Percentiles rank a stretch among this genome's conserved stretches.
phyloP scores from a whole-genome alignment of 2,888 invertebrate species.

The Xanthorhoe spadicearia region DNA sequence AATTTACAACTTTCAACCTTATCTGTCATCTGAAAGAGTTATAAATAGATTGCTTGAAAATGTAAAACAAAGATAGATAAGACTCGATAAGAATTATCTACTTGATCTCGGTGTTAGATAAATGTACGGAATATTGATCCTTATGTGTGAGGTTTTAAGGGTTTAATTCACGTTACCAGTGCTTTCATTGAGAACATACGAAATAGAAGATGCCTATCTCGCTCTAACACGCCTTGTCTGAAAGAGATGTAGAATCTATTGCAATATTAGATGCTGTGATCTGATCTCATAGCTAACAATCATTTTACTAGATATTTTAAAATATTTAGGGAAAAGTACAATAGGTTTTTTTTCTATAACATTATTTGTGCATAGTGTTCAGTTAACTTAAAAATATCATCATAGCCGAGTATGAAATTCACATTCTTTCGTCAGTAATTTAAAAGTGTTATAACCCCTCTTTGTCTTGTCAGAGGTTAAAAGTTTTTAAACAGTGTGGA shows the following conservation, averaged over 20 bases:
- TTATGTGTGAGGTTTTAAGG: slow-evolving; percentile 3
- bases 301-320: neutral
- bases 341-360: too few species aligned
- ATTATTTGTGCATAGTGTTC: too few species aligned
- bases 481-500: too few species aligned
- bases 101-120: slow-evolving; percentile 27
- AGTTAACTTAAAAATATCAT: too few species aligned
- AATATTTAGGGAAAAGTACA: neutral
- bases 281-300: slow-evolving; percentile 3
- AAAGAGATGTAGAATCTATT: slow-evolving; percentile 15
- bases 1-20: neutral
- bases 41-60: slow-evolving; percentile 12
- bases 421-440: too few species aligned
- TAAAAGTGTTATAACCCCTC: too few species aligned
- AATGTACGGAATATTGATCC: slow-evolving; percentile 9
- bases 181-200: slow-evolving; percentile 1
- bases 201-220: slow-evolving; percentile 3
- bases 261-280: slow-evolving; percentile 9
- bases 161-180: neutral
- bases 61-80: slow-evolving; percentile 19
- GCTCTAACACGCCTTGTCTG: slow-evolving; percentile 10
- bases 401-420: too few species aligned
- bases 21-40: slow-evolving; percentile 17
- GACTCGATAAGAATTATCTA: slow-evolving; percentile 45
- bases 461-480: too few species aligned